Percentiles rank a stretch among this genome's conserved stretches.
phyloP scores from a whole-genome alignment of 2,888 invertebrate species.

The Chromoteleia sp. region DNA sequence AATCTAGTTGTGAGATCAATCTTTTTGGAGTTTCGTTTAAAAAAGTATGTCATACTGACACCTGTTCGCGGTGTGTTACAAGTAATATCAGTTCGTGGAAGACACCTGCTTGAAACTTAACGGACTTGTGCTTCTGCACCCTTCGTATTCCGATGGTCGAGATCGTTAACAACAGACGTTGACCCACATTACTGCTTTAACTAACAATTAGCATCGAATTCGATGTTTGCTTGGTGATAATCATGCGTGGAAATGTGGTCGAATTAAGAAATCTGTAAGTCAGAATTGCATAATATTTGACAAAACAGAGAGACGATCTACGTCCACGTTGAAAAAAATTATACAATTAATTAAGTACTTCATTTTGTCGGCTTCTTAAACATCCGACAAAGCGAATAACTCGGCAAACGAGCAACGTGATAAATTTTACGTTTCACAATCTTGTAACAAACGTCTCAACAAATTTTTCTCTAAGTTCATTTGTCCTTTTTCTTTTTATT shows the following conservation, averaged over 20 bases:
- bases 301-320: too few species aligned
- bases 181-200: slow-evolving; percentile 43
- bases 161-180: slow-evolving; percentile 43
- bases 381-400: too few species aligned
- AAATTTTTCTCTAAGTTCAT: too few species aligned
- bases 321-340: too few species aligned
- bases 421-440: too few species aligned
- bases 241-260: background rate
- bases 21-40: slow-evolving; percentile 16
- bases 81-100: slow-evolving; percentile 18
- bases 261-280: background rate
- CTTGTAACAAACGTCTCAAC: too few species aligned
- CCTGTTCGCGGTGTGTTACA: slow-evolving; percentile 50
- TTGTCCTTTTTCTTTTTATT: too few species aligned
- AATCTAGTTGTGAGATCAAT: slow-evolving; percentile 39
- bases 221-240: slow-evolving; percentile 24
- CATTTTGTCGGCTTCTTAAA: too few species aligned
- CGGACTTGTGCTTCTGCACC: slow-evolving; percentile 39
- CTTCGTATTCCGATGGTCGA: slow-evolving; percentile 35
- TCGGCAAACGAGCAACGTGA: too few species aligned
- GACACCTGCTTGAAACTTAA: slow-evolving; percentile 52
- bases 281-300: background rate
- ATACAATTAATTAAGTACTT: too few species aligned
- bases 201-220: slow-evolving; percentile 31
- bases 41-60: slow-evolving; percentile 58